phyloP scores from a whole-genome alignment of 2,797 vertebrate species.

The Rhabdomys pumilio region DNA sequence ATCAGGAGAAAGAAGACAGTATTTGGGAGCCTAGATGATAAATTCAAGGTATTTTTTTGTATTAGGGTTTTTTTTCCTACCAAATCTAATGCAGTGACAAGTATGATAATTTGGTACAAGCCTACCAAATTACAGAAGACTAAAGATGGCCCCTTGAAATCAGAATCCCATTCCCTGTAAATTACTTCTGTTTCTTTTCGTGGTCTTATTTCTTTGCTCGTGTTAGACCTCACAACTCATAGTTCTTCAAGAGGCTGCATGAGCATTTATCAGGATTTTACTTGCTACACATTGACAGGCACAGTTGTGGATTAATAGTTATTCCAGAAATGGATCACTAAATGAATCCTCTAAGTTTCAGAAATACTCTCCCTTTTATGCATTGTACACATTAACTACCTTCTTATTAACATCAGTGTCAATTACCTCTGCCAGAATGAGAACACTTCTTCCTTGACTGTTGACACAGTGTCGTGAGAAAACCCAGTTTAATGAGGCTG shows the following conservation, averaged over 20 bases:
- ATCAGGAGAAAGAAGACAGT: neutral
- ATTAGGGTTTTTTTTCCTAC: neutral
- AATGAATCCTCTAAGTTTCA: neutral
- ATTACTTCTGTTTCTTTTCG: neutral
- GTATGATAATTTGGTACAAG: neutral
- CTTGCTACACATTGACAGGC: neutral
- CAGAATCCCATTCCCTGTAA: neutral
- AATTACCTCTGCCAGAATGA: neutral
- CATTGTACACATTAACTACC: neutral
- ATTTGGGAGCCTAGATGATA: neutral
- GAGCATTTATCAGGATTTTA: neutral
- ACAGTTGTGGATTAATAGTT: neutral
- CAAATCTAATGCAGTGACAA: conserved; percentile 15
- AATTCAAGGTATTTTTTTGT: neutral
- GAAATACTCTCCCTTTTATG: neutral
- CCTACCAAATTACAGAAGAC: neutral
- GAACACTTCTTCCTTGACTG: neutral
- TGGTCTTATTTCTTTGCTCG: neutral
- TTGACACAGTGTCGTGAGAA: neutral
- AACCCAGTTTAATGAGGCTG: neutral
- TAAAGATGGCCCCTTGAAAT: neutral
- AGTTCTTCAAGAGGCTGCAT: neutral
- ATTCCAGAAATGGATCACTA: neutral
- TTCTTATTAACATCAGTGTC: neutral
- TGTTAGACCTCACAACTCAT: neutral